phyloP scores from a whole-genome alignment of 2,888 invertebrate genomes.

The Anticlea derivata region DNA sequence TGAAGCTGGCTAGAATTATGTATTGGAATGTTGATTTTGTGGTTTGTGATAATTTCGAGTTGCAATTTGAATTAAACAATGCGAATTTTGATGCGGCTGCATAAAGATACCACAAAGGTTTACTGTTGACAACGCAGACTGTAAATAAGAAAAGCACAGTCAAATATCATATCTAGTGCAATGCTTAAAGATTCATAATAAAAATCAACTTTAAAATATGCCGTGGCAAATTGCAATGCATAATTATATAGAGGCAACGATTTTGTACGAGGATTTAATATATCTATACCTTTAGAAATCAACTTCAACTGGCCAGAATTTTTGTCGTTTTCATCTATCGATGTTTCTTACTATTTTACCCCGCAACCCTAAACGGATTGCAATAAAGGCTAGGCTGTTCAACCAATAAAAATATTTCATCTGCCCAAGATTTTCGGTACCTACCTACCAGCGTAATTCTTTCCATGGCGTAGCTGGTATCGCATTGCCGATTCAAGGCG shows the following conservation, averaged over 20 bases:
- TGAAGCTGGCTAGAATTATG: conserved; percentile 45
- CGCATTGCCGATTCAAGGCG: too few species aligned
- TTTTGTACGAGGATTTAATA: background rate
- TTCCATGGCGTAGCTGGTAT: too few species aligned
- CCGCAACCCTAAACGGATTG: too few species aligned
- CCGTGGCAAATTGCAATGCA: conserved; percentile 2
- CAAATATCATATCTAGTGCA: background rate
- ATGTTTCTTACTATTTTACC: too few species aligned
- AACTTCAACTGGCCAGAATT: too few species aligned
- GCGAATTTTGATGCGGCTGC: conserved; percentile 25
- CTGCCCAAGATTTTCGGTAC: too few species aligned
- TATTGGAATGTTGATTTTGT: conserved; percentile 40
- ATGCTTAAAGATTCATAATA: background rate
- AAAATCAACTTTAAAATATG: background rate
- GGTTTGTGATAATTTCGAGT: conserved; percentile 45
- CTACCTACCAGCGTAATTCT: too few species aligned
- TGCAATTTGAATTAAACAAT: conserved; percentile 33
- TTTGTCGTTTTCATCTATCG: too few species aligned
- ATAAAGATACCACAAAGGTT: conserved; percentile 10
- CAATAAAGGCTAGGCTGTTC: too few species aligned
- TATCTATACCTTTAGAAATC: conserved; percentile 1
- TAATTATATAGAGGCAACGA: conserved; percentile 6
- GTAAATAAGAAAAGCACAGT: background rate
- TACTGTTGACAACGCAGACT: conserved; percentile 3
- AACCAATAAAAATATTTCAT: too few species aligned